A percentile compares a stretch with the other conserved stretches of the same genome.
These are phyloP conservation scores for Prinia subflava DNA, from an alignment of 2,113 vertebrate species.

Conservation along the genomic window DNA sequence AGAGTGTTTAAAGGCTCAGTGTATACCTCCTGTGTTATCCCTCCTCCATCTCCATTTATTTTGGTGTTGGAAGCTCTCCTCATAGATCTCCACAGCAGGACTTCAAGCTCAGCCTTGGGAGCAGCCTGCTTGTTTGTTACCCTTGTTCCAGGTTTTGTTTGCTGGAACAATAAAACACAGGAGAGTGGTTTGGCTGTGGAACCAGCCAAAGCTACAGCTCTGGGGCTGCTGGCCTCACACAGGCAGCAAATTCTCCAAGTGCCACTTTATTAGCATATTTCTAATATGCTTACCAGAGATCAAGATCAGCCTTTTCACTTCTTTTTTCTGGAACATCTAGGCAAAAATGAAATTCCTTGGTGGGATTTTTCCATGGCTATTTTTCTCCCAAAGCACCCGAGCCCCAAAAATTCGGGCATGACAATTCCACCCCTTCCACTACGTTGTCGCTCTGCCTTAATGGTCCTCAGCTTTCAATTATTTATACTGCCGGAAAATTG, in stretches of 20 bases:
- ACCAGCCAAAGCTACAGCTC: neutral
- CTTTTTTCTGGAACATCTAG: neutral
- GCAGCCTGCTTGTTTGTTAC: neutral
- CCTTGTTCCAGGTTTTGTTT: conserved; percentile 58
- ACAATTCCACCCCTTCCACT: neutral
- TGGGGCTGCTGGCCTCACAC: neutral
- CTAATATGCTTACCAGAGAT: neutral
- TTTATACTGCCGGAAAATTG: conserved; percentile 54
- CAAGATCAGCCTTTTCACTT: neutral
- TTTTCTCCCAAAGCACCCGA: neutral
- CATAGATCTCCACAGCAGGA: neutral
- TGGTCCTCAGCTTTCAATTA: conserved; percentile 36
- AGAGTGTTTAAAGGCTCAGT: neutral
- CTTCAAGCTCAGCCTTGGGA: neutral
- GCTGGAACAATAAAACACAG: conserved; percentile 29
- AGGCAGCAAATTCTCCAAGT: neutral
- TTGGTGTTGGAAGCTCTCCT: neutral
- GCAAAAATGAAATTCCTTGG: neutral
- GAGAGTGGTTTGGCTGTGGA: neutral
- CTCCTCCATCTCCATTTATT: neutral
- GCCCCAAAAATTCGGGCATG: neutral
- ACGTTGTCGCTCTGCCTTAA: neutral
- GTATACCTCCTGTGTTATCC: accelerated
- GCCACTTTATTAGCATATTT: neutral
- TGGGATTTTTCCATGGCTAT: neutral